Conservation (phyloP, 2,888 invertebrate species). For the Nomada ruficornis region DNA sequence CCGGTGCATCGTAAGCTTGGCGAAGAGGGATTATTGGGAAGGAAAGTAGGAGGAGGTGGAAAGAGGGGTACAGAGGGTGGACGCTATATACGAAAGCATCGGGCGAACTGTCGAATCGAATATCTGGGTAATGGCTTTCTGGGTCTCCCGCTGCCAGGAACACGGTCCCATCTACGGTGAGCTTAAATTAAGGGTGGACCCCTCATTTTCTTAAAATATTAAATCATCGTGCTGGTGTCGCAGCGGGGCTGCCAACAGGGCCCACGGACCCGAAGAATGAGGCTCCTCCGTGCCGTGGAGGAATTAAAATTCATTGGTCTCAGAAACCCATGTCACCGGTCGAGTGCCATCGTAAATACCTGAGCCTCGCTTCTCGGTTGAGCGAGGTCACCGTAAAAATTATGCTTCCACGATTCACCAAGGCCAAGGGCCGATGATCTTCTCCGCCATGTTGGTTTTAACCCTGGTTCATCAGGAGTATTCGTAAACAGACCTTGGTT, state of each 20-base stretch:
- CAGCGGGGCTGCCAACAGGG: conserved; percentile 79
- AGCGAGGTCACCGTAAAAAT: conserved; percentile 79
- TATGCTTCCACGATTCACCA: conserved; percentile 72
- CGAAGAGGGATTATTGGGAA: conserved; percentile 69
- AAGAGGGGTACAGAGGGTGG: conserved; percentile 5
- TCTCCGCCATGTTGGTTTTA: not conserved
- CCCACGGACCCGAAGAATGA: conserved; percentile 68
- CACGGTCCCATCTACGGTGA: conserved; percentile 74
- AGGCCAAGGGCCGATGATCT: conserved; percentile 55
- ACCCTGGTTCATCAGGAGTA: not conserved
- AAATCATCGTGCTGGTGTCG: conserved; percentile 83
- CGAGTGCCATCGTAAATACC: conserved; percentile 84
- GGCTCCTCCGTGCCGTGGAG: conserved; percentile 70
- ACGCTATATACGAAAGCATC: conserved; percentile 66
- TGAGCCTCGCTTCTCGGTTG: conserved; percentile 53
- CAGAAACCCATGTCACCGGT: conserved; percentile 83
- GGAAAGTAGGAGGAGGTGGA: conserved; percentile 28
- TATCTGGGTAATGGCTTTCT: conserved; percentile 78
- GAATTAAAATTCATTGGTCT: conserved; percentile 84
- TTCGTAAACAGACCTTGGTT: too few relatives aligned
- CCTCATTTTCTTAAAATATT: conserved; percentile 83
- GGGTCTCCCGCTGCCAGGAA: conserved; percentile 80
- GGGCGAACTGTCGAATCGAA: conserved; percentile 78
- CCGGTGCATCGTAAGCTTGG: conserved; percentile 61
- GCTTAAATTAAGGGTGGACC: conserved; percentile 81